Conservation (phyloP, 2,113 vertebrate genomes). For the Mormoops blainvillei region DNA sequence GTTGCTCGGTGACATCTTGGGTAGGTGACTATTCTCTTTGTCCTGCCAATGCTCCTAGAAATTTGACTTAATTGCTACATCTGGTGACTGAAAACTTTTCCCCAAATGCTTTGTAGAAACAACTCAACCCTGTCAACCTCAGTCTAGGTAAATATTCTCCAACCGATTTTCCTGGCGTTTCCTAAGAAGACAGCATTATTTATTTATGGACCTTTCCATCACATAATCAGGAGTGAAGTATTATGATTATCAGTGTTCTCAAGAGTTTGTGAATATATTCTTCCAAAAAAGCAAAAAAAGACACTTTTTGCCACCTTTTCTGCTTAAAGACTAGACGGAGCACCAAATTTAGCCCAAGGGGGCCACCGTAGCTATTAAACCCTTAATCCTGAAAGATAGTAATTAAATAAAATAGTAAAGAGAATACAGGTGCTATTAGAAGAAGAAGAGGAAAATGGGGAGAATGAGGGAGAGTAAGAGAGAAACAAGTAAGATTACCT, state of each 20-base stretch:
- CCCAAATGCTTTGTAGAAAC: not conserved
- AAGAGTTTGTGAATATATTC: not conserved
- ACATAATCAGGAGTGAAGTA: not conserved
- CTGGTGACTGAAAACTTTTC: not conserved
- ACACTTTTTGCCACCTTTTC: not conserved
- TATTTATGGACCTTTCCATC: not conserved
- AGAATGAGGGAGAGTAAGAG: not conserved
- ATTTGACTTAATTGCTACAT: not conserved
- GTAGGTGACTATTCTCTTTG: not conserved
- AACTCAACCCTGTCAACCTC: not conserved
- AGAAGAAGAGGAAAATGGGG: not conserved
- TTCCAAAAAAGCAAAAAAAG: not conserved
- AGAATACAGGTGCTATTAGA: not conserved
- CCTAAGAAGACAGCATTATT: not conserved
- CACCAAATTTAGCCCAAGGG: not conserved
- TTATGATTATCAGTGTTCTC: not conserved
- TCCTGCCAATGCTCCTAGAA: not conserved
- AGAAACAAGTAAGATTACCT: not conserved
- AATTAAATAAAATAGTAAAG: not conserved
- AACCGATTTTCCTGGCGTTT: not conserved
- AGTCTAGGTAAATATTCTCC: not conserved
- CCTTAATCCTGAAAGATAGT: not conserved
- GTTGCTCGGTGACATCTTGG: not conserved
- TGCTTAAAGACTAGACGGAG: not conserved
- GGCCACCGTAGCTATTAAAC: not conserved